phyloP scores from a whole-genome alignment of 2,113 vertebrate species.

The Diglossa brunneiventris region DNA sequence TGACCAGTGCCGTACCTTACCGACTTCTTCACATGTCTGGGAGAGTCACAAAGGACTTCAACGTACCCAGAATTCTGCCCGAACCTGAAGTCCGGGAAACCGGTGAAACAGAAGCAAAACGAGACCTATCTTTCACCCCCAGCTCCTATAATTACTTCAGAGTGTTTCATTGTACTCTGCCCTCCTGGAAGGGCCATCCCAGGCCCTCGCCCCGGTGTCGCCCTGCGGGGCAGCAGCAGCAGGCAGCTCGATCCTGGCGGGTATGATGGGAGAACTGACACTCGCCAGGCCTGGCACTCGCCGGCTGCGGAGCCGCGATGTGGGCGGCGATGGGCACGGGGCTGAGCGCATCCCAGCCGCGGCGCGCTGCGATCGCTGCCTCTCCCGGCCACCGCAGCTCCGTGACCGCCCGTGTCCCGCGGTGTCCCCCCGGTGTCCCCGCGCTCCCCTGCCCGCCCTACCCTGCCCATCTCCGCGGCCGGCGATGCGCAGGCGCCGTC shows the following conservation, averaged over 20 bases:
- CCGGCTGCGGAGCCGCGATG: neutral
- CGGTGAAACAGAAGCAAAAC: neutral
- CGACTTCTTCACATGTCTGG: neutral
- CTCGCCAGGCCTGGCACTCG: neutral
- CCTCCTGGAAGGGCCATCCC: neutral
- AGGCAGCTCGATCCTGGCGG: neutral
- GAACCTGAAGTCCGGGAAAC: neutral
- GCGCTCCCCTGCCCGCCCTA: neutral
- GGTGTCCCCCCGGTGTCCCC: neutral
- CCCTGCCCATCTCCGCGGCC: neutral
- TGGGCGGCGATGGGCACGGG: neutral
- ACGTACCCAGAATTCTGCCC: neutral
- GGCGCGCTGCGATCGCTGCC: neutral
- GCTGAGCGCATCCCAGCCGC: neutral
- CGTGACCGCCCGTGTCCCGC: neutral
- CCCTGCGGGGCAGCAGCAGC: neutral
- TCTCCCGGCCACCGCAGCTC: neutral
- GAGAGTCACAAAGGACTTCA: no score
- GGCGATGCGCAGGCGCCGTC: neutral
- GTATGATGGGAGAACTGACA: neutral
- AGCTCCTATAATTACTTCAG: no score
- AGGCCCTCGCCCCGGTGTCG: neutral
- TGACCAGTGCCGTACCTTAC: neutral
- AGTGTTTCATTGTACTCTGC: neutral
- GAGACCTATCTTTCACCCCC: neutral